Percentiles rank a stretch among this genome's conserved stretches.
Conservation (phyloP, 2,888 invertebrate genomes). For the Polia nebulosa region DNA sequence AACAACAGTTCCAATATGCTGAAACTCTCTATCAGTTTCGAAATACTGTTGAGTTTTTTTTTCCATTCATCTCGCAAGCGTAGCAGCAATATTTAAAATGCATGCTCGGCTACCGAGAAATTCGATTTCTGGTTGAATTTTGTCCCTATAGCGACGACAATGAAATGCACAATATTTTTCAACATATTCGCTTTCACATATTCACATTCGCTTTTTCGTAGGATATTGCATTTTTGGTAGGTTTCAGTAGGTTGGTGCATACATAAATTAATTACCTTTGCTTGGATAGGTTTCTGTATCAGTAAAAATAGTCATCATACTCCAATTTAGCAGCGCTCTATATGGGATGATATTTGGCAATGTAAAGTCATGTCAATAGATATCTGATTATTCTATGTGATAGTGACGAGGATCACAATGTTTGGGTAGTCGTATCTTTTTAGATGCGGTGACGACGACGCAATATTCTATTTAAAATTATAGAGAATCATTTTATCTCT, state of each 20-base stretch:
- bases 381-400: too few relatives aligned
- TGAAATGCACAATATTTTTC: conserved; percentile 34
- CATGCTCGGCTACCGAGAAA: conserved; percentile 36
- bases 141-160: conserved; percentile 33
- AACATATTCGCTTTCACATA: too few relatives aligned
- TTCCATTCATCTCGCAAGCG: conserved; percentile 21
- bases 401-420: too few relatives aligned
- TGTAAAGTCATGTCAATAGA: too few relatives aligned
- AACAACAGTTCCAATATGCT: not conserved
- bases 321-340: too few relatives aligned
- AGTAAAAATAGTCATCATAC: too few relatives aligned
- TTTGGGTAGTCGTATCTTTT: too few relatives aligned
- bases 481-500: too few relatives aligned
- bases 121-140: conserved; percentile 42
- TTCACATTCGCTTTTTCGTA: too few relatives aligned
- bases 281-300: not conserved
- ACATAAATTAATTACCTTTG: not conserved
- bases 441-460: too few relatives aligned
- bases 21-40: not conserved
- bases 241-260: not conserved
- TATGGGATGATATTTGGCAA: too few relatives aligned
- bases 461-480: too few relatives aligned
- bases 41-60: conserved; percentile 29
- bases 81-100: conserved; percentile 41
- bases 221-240: conserved; percentile 17